A percentile compares a stretch with the other conserved stretches of the same genome.
phyloP scores from a whole-genome alignment of 2,113 vertebrate species.

The Oceanites oceanicus region DNA sequence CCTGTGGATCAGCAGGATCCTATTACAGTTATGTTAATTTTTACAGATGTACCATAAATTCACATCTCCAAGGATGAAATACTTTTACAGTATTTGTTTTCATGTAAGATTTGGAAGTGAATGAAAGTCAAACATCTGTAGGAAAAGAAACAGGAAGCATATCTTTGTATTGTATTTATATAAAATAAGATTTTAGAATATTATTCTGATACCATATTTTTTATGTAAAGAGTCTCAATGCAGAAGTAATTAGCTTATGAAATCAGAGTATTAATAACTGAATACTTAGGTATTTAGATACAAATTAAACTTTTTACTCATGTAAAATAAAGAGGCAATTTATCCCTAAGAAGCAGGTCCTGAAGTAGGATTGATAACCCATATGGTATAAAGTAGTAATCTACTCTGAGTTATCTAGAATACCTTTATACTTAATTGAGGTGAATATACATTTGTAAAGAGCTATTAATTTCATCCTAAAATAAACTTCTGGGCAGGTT shows the following conservation, averaged over 20 bases:
- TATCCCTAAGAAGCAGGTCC: not conserved
- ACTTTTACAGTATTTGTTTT: not conserved
- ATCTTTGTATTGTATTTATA: not conserved
- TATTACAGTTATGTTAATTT: not conserved
- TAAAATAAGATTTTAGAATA: not conserved
- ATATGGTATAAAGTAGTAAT: not conserved
- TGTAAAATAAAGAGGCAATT: not conserved
- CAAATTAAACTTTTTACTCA: not conserved
- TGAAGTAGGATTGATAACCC: not conserved
- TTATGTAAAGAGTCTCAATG: not conserved
- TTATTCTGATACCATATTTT: not conserved
- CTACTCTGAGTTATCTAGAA: not conserved
- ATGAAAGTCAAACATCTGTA: not conserved
- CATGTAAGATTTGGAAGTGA: not conserved
- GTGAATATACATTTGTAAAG: not conserved
- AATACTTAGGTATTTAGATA: not conserved
- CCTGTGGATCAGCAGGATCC: not conserved
- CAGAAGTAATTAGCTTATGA: not conserved
- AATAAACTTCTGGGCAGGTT: not conserved
- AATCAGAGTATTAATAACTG: not conserved
- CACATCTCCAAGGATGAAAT: not conserved
- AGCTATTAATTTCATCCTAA: not conserved
- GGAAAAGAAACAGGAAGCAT: not conserved
- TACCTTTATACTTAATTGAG: not conserved
- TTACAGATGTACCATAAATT: not conserved